These are phyloP conservation scores for Epizoanthus illoricatus DNA, from an alignment of 92 coral and sea anemone species.

Conservation along the genomic window DNA sequence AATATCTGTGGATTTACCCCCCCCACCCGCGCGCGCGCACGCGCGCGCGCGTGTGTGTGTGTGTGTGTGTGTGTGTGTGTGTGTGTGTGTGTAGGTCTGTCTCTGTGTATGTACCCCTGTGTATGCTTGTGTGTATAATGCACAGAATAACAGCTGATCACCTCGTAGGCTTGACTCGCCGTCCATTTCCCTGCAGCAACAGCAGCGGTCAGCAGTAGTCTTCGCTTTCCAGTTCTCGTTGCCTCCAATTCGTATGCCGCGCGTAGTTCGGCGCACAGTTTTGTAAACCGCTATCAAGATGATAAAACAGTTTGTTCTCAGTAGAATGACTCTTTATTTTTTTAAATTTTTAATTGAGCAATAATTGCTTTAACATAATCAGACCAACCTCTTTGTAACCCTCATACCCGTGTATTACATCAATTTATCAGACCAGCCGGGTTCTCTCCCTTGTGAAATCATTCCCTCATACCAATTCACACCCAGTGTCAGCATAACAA, in stretches of 20 bases:
- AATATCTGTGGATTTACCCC: no score
- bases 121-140: no score
- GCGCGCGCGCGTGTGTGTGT: no score
- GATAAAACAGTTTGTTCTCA: not conserved
- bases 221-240: constrained; percentile 68
- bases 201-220: constrained; percentile 82
- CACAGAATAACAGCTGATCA: not conserved
- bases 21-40: no score
- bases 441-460: no score
- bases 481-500: no score
- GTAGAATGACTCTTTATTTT: not conserved
- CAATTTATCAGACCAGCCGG: not conserved
- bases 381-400: constrained; percentile 47
- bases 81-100: no score
- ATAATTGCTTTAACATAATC: no score
- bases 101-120: no score
- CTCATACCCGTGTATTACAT: constrained; percentile 43
- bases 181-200: constrained; percentile 89
- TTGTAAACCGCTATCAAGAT: constrained; percentile 58
- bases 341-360: no score
- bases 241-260: constrained; percentile 83
- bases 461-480: no score
- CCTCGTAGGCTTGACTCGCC: constrained; percentile 70
- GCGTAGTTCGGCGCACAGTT: constrained; percentile 74
- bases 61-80: no score